A percentile compares a stretch with the other conserved stretches of the same genome.
These are phyloP conservation scores for Aphyosemion australe DNA, from an alignment of 2,113 vertebrate genomes.

Conservation along the genomic window DNA sequence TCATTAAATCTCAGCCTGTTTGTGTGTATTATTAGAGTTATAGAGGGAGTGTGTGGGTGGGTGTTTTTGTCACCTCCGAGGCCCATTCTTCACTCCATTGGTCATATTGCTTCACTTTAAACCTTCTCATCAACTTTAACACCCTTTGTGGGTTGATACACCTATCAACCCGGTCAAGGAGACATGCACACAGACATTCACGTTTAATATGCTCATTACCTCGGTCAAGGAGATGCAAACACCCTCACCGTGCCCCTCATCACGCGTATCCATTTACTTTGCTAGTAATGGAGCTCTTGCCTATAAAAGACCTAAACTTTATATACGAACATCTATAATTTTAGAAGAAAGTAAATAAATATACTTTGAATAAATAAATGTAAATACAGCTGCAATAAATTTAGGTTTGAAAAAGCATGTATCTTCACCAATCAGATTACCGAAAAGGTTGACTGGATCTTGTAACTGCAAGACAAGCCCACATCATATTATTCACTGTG, in stretches of 20 bases:
- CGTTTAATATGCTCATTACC: constrained; percentile 44
- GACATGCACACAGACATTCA: constrained; percentile 29
- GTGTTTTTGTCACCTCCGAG: constrained; percentile 34
- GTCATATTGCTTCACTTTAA: constrained; percentile 53
- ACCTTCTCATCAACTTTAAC: constrained; percentile 69
- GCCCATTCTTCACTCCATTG: constrained; percentile 61
- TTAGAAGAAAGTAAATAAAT: too few species aligned
- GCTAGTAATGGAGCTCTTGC: not conserved
- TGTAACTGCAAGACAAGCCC: too few species aligned
- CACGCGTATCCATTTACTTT: not conserved
- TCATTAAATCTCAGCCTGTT: constrained; percentile 42
- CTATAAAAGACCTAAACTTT: not conserved
- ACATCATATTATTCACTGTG: too few species aligned
- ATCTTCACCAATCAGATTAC: too few species aligned
- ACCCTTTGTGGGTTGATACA: constrained; percentile 40
- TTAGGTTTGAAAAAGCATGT: too few species aligned
- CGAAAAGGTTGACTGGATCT: too few species aligned
- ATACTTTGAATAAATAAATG: too few species aligned
- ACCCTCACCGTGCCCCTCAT: constrained; percentile 21
- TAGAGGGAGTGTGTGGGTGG: constrained; percentile 18
- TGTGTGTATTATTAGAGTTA: constrained; percentile 22
- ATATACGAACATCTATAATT: not conserved
- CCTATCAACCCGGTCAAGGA: constrained; percentile 61
- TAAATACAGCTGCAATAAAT: too few species aligned
- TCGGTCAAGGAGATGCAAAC: constrained; percentile 53